Percentiles rank a stretch among this genome's conserved stretches.
phyloP scores from a whole-genome alignment of 2,888 invertebrate species.

The Glaucopsyche alexis region DNA sequence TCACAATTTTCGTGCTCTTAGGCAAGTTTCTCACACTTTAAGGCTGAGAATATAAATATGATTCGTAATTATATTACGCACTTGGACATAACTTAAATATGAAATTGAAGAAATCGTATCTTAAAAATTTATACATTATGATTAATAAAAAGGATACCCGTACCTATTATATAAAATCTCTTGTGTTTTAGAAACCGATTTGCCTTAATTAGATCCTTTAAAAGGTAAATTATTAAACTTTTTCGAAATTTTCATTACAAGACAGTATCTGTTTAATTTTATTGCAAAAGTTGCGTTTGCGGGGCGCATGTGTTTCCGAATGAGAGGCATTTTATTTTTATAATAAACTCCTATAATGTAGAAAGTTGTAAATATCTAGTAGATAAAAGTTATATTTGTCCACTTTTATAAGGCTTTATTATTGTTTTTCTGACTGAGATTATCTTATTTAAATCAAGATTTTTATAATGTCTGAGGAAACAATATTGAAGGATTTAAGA shows the following conservation, averaged over 20 bases:
- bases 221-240: background rate
- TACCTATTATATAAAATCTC: background rate
- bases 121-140: background rate
- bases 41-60: no score
- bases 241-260: background rate
- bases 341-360: background rate
- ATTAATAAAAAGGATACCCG: background rate
- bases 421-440: no score
- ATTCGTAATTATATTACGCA: no score
- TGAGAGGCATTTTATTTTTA: slow-evolving; percentile 29
- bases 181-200: background rate
- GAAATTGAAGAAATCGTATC: no score
- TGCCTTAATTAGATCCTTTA: background rate
- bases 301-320: slow-evolving; percentile 22
- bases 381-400: no score
- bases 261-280: slow-evolving; percentile 18
- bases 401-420: no score
- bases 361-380: background rate
- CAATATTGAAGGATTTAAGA: no score
- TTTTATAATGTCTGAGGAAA: no score
- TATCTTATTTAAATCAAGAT: no score
- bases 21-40: no score
- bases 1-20: background rate
- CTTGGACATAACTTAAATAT: no score
- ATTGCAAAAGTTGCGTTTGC: slow-evolving; percentile 10